A percentile compares a stretch with the other conserved stretches of the same genome.
Evolutionary conservation across 2,797 vertebrate genomes (phyloP).

Genomic region (Vultur gryphus): DNA sequence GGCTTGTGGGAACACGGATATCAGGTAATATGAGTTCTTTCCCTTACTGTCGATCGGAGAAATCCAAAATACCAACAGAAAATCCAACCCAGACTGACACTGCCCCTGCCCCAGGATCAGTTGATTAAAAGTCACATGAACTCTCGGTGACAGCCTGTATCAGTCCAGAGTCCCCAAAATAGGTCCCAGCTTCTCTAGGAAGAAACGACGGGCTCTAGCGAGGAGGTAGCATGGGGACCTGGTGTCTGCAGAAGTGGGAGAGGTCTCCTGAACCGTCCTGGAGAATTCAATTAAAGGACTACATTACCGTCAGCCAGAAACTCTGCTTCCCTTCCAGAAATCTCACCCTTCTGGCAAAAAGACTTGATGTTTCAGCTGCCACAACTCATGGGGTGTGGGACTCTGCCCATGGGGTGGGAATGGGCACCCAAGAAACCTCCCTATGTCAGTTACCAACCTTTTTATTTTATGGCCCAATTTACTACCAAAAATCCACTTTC

Average conservation of each 20-base stretch:
- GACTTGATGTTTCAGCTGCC: background rate
- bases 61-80: background rate
- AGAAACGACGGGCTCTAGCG: background rate
- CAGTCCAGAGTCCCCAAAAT: background rate
- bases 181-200: background rate
- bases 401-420: background rate
- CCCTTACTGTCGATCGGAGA: background rate
- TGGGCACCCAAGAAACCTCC: background rate
- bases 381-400: background rate
- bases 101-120: too few relatives aligned
- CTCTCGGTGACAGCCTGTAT: too few relatives aligned
- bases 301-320: fast-evolving
- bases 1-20: background rate
- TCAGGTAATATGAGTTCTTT: background rate
- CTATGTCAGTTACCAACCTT: background rate
- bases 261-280: background rate
- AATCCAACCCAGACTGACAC: background rate
- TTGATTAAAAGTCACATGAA: background rate
- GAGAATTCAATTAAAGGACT: background rate
- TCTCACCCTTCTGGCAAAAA: background rate
- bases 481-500: background rate
- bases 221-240: background rate
- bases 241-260: background rate
- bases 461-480: background rate
- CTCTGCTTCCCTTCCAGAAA: background rate